phyloP scores from a whole-genome alignment of 2,113 vertebrate species.

The Sterrhoptilus dennistouni region DNA sequence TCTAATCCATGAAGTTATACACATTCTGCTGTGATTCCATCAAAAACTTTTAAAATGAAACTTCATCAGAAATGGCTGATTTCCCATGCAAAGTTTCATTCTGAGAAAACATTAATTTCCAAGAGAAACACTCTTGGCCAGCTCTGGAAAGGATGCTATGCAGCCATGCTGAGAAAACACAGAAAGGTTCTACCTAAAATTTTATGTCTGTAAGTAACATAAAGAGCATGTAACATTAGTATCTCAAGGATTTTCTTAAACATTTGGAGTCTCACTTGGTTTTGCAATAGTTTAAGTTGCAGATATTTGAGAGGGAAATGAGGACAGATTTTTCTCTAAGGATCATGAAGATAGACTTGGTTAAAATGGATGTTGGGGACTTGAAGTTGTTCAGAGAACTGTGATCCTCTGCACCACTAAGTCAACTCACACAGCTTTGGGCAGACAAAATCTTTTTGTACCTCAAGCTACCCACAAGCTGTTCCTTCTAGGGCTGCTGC shows the following conservation, averaged over 20 bases:
- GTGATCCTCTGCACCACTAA: not conserved
- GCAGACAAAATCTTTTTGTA: not conserved
- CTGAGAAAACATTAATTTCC: not conserved
- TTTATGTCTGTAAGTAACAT: not conserved
- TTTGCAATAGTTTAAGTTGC: not conserved
- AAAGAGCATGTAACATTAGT: not conserved
- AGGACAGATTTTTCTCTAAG: not conserved
- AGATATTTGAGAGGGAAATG: not conserved
- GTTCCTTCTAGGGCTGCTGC: not conserved
- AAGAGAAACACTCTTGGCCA: not conserved
- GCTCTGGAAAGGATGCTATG: not conserved
- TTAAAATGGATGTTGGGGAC: not conserved
- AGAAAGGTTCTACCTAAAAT: not conserved
- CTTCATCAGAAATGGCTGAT: not conserved
- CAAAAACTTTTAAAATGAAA: not conserved
- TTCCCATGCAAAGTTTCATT: not conserved
- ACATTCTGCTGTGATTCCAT: not conserved
- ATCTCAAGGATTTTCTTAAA: not conserved
- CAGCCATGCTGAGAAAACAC: not conserved
- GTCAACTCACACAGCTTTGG: not conserved
- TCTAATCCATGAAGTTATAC: not conserved
- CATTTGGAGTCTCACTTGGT: not conserved
- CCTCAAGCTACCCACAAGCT: not conserved
- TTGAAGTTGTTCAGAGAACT: not conserved
- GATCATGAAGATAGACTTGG: not conserved